Conservation (phyloP, 2,888 invertebrate genomes). For the Nomada hirtipes region DNA sequence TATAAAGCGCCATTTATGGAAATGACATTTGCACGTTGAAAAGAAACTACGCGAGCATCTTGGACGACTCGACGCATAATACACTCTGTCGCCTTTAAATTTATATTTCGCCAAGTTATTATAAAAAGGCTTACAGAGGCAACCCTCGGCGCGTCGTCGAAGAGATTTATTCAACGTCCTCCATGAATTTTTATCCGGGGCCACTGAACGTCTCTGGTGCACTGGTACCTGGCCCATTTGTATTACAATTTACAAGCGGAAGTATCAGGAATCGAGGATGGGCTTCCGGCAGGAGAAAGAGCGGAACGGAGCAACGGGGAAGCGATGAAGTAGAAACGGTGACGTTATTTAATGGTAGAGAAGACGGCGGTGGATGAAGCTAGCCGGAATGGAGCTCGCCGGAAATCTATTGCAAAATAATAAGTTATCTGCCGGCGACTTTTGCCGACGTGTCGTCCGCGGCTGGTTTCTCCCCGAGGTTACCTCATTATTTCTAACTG, state of each 20-base stretch:
- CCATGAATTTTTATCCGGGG: conserved; percentile 3
- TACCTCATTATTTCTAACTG: conserved; percentile 82
- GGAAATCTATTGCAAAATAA: conserved; percentile 78
- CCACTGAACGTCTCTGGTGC: not conserved
- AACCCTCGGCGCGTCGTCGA: not conserved
- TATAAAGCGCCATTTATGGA: too few relatives aligned
- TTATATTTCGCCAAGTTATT: not conserved
- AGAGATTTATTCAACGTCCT: not conserved
- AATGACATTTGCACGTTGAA: too few relatives aligned
- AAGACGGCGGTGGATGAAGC: conserved; percentile 3
- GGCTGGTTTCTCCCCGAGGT: conserved; percentile 73
- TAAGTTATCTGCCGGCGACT: conserved; percentile 76
- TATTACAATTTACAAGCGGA: conserved; percentile 17
- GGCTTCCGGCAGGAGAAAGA: too few relatives aligned
- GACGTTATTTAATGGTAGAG: conserved; percentile 37
- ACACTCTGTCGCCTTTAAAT: conserved; percentile 11
- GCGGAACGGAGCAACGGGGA: not conserved
- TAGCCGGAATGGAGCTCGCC: conserved; percentile 22
- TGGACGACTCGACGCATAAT: too few relatives aligned
- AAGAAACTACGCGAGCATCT: too few relatives aligned
- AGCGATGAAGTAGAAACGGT: conserved; percentile 37
- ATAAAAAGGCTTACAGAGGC: not conserved
- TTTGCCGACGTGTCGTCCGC: conserved; percentile 77
- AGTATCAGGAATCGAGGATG: not conserved
- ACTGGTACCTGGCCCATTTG: not conserved